Evolutionary conservation across 2,888 invertebrate genomes (phyloP), one percentile per base, ranked within the genome.

Genomic region (Erynnis tages): DNA sequence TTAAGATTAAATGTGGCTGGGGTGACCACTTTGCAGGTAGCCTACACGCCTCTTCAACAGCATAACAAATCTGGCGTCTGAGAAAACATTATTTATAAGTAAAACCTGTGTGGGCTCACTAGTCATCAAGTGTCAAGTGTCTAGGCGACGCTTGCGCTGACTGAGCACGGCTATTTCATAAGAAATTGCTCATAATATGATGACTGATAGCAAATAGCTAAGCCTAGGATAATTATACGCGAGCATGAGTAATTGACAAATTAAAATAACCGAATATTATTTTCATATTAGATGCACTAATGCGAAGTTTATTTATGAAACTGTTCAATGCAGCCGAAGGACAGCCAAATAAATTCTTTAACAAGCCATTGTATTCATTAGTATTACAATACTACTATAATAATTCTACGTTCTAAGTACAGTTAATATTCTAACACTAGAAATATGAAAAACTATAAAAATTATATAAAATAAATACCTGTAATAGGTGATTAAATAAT

Each of bases 101-200:
- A 60, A 67, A 67, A 62, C 72, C 58, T 73, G 76, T 77, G 78
- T 79, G 78, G 75, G 74, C 77, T 65, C 71, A 66, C 65, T 64
- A 66, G 70, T 69, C 54, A 66, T 60, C 63, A 54, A 68, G 84
- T 84, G 69, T 85, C 85, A 62, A 62, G 69, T 84, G 65, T 62
- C 82, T 72, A 76, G 75, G 70, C 73, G 71, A 62, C 60, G 54
- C 49, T 37, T 29, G 44, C 47, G 85, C 83, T 85, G 82, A 83
- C 77, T 59, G 16, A 46, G 79, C 81, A 67, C 53, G 57, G 59
- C 60, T 65, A 76, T 66, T 85, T 85, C 82, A 69, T 67, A 73
- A 67, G 79, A 84, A 84, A 73, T 72, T 62, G 70, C 70, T 72
- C 71, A 73, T 74, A n/a, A n/a, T n/a, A 70, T 65, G 73, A 76